phyloP scores from a whole-genome alignment of 1,140 invertebrate species.

The Drosophila paulistorum region DNA sequence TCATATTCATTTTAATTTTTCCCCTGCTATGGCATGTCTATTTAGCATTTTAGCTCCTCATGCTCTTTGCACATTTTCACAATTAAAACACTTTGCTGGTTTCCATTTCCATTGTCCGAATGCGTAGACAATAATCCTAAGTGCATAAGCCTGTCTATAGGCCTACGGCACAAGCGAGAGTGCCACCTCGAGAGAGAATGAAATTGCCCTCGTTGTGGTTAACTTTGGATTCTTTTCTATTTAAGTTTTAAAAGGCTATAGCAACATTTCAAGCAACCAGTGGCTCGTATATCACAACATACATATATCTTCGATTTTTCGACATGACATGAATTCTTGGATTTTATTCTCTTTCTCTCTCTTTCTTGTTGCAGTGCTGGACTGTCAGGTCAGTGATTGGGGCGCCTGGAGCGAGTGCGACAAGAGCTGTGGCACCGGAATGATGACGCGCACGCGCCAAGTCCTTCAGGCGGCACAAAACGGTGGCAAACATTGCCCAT shows the following conservation, averaged over 20 bases:
- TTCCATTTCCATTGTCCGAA: background rate
- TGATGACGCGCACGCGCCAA: conserved; percentile 87
- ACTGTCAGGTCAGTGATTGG: conserved; percentile 91
- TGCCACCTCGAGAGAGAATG: no score
- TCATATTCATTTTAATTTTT: background rate
- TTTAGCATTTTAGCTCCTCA: background rate
- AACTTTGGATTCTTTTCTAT: background rate
- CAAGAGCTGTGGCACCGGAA: conserved; percentile 89
- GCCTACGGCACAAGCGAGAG: background rate
- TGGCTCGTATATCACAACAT: background rate
- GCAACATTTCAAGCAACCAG: background rate
- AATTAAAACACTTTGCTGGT: conserved; percentile 63
- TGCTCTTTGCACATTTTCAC: conserved; percentile 43
- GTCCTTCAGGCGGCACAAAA: conserved; percentile 87
- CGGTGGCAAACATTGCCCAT: conserved; percentile 90
- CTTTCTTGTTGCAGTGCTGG: conserved; percentile 86
- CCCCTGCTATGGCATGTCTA: background rate
- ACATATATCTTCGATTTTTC: background rate
- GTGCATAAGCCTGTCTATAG: background rate
- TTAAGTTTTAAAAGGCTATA: background rate
- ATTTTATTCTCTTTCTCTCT: background rate
- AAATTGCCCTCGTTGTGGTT: no score
- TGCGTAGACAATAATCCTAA: background rate
- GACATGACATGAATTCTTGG: conserved; percentile 1
- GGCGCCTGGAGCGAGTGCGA: conserved; percentile 90